Conservation (phyloP, 2,797 vertebrate species). For the Gadopsis bispinosus region DNA sequence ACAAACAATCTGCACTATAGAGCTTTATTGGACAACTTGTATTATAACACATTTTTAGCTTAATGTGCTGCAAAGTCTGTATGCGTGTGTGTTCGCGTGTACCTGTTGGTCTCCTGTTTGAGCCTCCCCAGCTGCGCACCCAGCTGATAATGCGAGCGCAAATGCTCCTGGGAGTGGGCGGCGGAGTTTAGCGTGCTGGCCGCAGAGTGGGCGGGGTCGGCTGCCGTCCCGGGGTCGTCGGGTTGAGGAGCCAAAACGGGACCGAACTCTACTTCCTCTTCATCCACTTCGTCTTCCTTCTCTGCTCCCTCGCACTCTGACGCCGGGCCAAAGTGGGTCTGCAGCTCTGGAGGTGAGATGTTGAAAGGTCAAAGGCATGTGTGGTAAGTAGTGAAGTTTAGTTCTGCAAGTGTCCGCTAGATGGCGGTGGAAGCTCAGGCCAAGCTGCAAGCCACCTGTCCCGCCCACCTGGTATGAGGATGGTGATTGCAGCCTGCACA, state of each 20-base stretch:
- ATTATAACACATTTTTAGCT: not conserved
- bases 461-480: constrained; percentile 91
- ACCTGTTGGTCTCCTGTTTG: constrained; percentile 92
- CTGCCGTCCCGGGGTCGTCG: constrained; percentile 68
- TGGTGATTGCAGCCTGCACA: constrained; percentile 94
- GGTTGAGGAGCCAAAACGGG: constrained; percentile 62
- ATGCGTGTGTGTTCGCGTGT: not conserved
- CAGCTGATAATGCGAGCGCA: constrained; percentile 82
- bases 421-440: not conserved
- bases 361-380: not conserved
- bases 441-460: not conserved
- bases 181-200: constrained; percentile 72
- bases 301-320: constrained; percentile 90
- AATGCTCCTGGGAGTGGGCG: constrained; percentile 79
- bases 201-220: constrained; percentile 55
- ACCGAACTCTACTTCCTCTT: constrained; percentile 83
- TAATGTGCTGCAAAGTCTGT: not conserved
- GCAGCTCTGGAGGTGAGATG: constrained; percentile 85
- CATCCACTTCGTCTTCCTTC: constrained; percentile 88
- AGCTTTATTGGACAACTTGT: not conserved
- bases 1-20: no score
- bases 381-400: no score
- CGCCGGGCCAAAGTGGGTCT: constrained; percentile 89
- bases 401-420: constrained; percentile 22
- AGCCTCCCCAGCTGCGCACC: constrained; percentile 87